These are phyloP conservation scores for Helobdella robusta DNA, from an alignment of 2,888 invertebrate species.

Conservation along the genomic window DNA sequence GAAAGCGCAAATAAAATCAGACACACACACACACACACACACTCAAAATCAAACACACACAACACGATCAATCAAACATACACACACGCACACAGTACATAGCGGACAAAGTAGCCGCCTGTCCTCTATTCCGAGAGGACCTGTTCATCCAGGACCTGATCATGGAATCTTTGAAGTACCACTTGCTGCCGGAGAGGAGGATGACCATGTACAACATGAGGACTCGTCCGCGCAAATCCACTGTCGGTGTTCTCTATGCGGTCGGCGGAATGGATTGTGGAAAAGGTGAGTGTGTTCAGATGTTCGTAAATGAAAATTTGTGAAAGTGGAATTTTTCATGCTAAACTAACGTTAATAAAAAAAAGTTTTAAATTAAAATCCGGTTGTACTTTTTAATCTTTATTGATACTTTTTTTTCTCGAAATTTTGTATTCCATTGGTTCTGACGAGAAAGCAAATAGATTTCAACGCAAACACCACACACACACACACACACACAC, in stretches of 20 bases:
- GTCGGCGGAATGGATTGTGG: constrained; percentile 87
- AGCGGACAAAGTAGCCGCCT: constrained; percentile 72
- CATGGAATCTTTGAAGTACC: constrained; percentile 88
- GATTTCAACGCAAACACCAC: no score
- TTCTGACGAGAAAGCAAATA: no score
- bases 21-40: background rate
- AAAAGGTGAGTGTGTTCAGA: constrained; percentile 56
- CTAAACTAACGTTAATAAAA: no score
- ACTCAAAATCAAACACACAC: background rate
- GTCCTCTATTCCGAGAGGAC: constrained; percentile 57
- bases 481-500: no score
- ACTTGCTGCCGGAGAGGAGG: constrained; percentile 74
- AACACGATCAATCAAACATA: background rate
- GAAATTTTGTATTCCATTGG: no score
- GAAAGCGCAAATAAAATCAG: no score
- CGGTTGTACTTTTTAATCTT: no score
- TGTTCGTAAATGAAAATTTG: background rate
- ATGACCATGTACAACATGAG: constrained; percentile 64
- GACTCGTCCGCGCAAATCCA: constrained; percentile 80
- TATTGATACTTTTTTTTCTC: no score
- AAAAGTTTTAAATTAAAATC: no score
- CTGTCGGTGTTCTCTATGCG: constrained; percentile 74
- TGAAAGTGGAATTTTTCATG: no score
- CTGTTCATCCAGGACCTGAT: constrained; percentile 73
- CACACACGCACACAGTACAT: constrained; percentile 59